Base-by-base conservation (phyloP, 2,113 vertebrate species). In the Odontophorus gujanensis region DNA sequence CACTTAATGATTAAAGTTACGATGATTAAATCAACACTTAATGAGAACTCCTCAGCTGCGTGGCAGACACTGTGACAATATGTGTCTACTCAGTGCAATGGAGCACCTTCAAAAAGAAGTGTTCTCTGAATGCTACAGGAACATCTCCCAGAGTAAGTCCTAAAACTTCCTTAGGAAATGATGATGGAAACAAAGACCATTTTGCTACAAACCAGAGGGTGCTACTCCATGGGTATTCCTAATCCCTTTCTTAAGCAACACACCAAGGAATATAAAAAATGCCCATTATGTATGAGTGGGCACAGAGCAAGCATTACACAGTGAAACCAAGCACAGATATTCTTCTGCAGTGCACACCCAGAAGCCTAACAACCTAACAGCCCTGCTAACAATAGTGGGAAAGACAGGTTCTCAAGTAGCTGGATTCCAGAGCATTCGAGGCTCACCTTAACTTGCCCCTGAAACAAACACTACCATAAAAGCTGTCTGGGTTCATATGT, bases 361-460 rank as follows among this genome's bases (percentile, higher is more conserved):
- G 42, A 6, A 71, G 25, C 42, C 68, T n/a, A n/a, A n/a, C n/a
- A 61, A 43, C 7, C n/a, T 15, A 38, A 45, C 3, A 78, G 77
- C 65, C 61, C 0, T 2, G 38, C 20, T 21, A 78, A 91, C 84
- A 77, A 68, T 2, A 76, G 87, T 0, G 28, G 67, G 59, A 82
- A 34, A 87, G 87, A 61, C 81, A 63, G 42, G 43, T 86, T 72
- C 93, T 80, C 84, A 77, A 82, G 95, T 57, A 93, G 89, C 91
- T 75, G 55, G 62, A 81, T 59, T 84, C 14, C 85, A 91, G 81
- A 47, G 26, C 3, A 1, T 68, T 86, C 80, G 59, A 77, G 68
- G 42, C 55, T 95, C 86, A 86, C 83, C 93, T 92, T 58, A 58
- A 84, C 47, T 11, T 83, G 89, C 92, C 81, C 90, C 85, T 83